These are phyloP conservation scores for Apodemia hepburni DNA, from an alignment of 2,888 invertebrate genomes.

Conservation along the genomic window DNA sequence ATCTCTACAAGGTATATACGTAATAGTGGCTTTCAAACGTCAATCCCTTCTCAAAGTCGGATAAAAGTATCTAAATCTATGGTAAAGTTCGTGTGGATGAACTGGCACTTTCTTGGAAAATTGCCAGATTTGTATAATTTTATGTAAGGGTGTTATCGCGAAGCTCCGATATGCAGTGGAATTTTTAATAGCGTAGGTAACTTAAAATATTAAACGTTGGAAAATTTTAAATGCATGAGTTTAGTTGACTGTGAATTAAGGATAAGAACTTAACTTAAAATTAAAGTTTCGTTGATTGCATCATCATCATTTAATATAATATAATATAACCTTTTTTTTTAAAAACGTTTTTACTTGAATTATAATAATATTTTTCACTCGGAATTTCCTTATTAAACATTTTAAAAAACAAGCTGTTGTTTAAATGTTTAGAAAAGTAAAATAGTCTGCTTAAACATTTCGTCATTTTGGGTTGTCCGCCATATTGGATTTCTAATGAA, in stretches of 20 bases:
- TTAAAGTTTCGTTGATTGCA: no score
- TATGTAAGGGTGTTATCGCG: neutral
- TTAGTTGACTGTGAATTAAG: neutral
- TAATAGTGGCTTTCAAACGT: conserved; percentile 7
- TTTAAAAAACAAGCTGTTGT: no score
- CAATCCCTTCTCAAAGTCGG: conserved; percentile 6
- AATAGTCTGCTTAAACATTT: no score
- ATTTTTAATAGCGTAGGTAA: neutral
- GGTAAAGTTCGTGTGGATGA: neutral
- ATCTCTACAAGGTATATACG: neutral
- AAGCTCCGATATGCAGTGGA: neutral
- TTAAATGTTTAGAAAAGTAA: no score
- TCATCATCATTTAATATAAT: no score
- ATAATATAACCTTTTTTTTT: no score
- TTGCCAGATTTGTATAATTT: neutral
- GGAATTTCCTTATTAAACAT: no score
- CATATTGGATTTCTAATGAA: no score
- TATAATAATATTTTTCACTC: no score
- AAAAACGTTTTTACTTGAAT: no score
- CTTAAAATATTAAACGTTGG: neutral
- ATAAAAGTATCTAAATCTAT: neutral
- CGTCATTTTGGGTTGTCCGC: no score
- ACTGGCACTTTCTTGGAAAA: neutral
- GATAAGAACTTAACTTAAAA: no score
- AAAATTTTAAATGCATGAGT: neutral